Conservation (phyloP, 2,888 invertebrate genomes). For the Hemicrepidius hirtus region DNA sequence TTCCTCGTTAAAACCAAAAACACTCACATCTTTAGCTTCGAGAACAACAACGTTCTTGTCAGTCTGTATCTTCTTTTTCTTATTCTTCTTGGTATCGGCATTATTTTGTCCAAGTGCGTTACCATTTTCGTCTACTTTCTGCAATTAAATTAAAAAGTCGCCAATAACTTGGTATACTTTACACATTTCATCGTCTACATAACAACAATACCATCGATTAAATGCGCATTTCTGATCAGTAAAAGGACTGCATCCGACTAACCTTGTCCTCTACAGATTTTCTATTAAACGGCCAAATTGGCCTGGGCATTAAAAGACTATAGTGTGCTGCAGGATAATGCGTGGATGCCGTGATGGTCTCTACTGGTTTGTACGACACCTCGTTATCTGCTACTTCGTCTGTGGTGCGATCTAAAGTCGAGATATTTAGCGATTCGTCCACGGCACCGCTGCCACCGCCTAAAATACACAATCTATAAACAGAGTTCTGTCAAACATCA, state of each 20-base stretch:
- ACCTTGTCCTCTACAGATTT: slow-evolving; percentile 51
- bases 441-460: slow-evolving; percentile 43
- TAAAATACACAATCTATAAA: neutral
- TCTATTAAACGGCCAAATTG: slow-evolving; percentile 45
- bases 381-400: slow-evolving; percentile 57
- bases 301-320: slow-evolving; percentile 29
- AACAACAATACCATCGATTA: neutral
- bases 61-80: slow-evolving; percentile 77
- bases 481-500: too few relatives aligned
- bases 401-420: slow-evolving; percentile 60
- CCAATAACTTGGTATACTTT: neutral
- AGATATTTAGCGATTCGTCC: slow-evolving; percentile 55
- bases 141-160: slow-evolving; percentile 57
- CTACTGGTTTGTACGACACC: slow-evolving; percentile 52
- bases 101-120: slow-evolving; percentile 79
- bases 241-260: neutral
- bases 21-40: slow-evolving; percentile 71
- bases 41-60: slow-evolving; percentile 71
- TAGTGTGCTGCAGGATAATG: slow-evolving; percentile 70
- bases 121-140: slow-evolving; percentile 88
- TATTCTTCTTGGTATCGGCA: slow-evolving; percentile 72
- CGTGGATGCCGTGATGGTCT: slow-evolving; percentile 66
- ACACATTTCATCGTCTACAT: too few relatives aligned
- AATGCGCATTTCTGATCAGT: neutral
- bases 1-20: too few relatives aligned